Evolutionary conservation across 2,113 vertebrate genomes (phyloP).

Genomic region (Chrysochloris asiatica): DNA sequence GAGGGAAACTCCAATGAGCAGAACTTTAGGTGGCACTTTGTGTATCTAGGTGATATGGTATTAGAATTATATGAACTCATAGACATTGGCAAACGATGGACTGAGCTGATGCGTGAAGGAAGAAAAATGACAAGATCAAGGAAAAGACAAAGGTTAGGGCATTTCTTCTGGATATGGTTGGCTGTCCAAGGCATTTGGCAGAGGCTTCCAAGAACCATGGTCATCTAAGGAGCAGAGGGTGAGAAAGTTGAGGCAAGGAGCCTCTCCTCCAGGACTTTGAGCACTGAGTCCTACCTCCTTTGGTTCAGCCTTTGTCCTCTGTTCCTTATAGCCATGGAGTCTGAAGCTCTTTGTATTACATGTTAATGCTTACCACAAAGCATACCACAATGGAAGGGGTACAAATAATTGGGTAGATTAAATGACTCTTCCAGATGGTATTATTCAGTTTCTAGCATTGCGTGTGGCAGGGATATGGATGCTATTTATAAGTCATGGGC

Average conservation of each 20-base stretch:
- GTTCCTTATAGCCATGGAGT: background rate
- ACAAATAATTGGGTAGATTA: background rate
- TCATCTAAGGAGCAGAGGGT: background rate
- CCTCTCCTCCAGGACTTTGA: background rate
- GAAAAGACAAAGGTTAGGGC: background rate
- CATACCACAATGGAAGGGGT: background rate
- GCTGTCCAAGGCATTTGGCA: background rate
- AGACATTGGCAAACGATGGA: background rate
- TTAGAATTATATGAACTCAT: background rate
- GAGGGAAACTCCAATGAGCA: background rate
- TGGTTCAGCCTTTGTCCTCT: background rate
- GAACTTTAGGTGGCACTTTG: background rate
- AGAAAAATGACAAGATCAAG: background rate
- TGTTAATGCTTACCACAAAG: background rate
- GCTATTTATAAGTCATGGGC: background rate
- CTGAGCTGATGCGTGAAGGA: background rate
- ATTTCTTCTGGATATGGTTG: background rate
- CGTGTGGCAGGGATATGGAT: background rate
- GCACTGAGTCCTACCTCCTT: background rate
- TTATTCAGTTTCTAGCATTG: background rate
- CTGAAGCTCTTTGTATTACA: background rate
- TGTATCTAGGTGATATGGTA: background rate
- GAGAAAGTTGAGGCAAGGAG: background rate
- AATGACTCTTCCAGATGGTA: background rate
- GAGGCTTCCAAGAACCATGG: background rate